These are phyloP conservation scores for Monopterus albus DNA, from an alignment of 2,113 vertebrate species.

Conservation along the genomic window DNA sequence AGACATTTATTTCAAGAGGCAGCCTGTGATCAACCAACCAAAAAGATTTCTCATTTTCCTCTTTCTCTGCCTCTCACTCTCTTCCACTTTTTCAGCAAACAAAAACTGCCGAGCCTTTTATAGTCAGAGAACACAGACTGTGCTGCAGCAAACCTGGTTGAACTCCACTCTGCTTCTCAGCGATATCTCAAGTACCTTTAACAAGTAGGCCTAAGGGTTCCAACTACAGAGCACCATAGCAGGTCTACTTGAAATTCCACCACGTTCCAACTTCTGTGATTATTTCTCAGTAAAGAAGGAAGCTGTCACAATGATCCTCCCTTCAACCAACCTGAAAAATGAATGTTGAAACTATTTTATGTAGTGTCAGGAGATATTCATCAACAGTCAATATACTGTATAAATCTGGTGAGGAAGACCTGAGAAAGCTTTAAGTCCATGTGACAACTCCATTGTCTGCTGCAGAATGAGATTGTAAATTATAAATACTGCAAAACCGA, in stretches of 20 bases:
- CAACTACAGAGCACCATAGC: slow-evolving; percentile 5
- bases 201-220: slow-evolving; percentile 22
- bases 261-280: neutral
- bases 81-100: slow-evolving; percentile 28
- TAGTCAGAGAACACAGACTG: slow-evolving; percentile 33
- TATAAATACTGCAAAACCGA: slow-evolving; percentile 71
- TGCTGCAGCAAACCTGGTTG: slow-evolving; percentile 57
- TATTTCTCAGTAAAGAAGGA: slow-evolving; percentile 14
- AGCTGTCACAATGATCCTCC: neutral
- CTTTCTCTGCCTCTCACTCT: slow-evolving; percentile 24
- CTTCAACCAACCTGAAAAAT: neutral
- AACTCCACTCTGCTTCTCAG: slow-evolving; percentile 46
- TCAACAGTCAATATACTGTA: slow-evolving; percentile 8
- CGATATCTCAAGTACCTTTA: slow-evolving; percentile 32
- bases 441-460: slow-evolving; percentile 62
- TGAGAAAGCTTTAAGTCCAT: slow-evolving; percentile 38
- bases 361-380: neutral
- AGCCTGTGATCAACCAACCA: slow-evolving; percentile 62
- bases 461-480: slow-evolving; percentile 66
- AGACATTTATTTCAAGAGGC: slow-evolving; percentile 55
- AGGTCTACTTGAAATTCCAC: slow-evolving; percentile 25
- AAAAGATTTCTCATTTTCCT: slow-evolving; percentile 31
- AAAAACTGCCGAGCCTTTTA: slow-evolving; percentile 45
- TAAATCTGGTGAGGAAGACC: slow-evolving; percentile 11
- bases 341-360: slow-evolving; percentile 15